These are phyloP conservation scores for Anorthoa munda DNA, from an alignment of 2,888 invertebrate species.

Conservation along the genomic window DNA sequence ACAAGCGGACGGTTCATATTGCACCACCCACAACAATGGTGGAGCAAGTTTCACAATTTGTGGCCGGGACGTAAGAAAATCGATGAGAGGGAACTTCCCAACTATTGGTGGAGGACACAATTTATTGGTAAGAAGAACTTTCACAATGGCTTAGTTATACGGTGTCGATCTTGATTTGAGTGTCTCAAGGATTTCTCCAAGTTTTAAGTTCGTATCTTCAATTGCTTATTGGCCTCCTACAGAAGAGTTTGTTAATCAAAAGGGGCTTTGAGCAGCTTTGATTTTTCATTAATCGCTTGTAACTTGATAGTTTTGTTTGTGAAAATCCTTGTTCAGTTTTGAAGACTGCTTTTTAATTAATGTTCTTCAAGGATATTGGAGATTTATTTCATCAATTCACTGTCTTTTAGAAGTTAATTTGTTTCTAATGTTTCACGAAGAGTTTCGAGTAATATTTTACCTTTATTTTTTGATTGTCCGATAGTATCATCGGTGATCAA, in stretches of 20 bases:
- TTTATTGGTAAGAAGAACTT: slow-evolving; percentile 81
- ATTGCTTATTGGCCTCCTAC: slow-evolving; percentile 62
- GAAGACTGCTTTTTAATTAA: background rate
- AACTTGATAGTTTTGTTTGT: slow-evolving; percentile 24
- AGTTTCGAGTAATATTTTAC: too few relatives aligned
- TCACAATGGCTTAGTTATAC: slow-evolving; percentile 83
- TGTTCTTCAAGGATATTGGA: background rate
- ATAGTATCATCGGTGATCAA: background rate
- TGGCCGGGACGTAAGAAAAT: slow-evolving; percentile 80
- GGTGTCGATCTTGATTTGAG: slow-evolving; percentile 78
- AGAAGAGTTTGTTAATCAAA: slow-evolving; percentile 49
- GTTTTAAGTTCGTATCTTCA: slow-evolving; percentile 67
- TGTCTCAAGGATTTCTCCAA: slow-evolving; percentile 66
- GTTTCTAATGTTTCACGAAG: background rate
- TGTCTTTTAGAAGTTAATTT: slow-evolving; percentile 1
- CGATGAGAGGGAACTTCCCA: slow-evolving; percentile 75
- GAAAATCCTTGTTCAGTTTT: slow-evolving; percentile 4
- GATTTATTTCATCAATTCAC: background rate
- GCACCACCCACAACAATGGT: slow-evolving; percentile 80
- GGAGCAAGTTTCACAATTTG: slow-evolving; percentile 83
- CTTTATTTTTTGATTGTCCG: background rate
- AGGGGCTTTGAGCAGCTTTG: slow-evolving; percentile 14
- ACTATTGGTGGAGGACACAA: slow-evolving; percentile 80
- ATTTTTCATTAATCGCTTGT: slow-evolving; percentile 45
- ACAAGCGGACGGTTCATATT: slow-evolving; percentile 82